Conservation (phyloP, 2,113 vertebrate genomes). For the Mystacornis crossleyi region DNA sequence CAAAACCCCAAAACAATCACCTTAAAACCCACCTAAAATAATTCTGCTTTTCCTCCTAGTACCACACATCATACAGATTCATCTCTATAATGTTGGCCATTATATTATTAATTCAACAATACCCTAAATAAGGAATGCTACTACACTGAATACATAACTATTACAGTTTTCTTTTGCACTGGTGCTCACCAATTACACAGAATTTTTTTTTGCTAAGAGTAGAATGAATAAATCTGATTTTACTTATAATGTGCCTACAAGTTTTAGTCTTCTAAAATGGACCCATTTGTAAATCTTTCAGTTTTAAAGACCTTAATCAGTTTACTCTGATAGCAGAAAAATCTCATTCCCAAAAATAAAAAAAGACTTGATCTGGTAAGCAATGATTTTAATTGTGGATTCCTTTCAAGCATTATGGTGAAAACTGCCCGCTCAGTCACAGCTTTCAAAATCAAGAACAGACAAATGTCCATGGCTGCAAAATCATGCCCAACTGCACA, state of each 20-base stretch:
- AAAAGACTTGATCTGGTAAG: neutral
- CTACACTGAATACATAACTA: neutral
- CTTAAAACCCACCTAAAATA: neutral
- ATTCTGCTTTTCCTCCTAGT: neutral
- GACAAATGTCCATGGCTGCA: neutral
- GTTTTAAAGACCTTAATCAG: neutral
- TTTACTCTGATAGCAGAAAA: neutral
- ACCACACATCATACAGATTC: neutral
- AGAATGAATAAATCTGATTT: neutral
- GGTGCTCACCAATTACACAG: neutral
- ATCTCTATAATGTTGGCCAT: neutral
- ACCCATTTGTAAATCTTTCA: neutral
- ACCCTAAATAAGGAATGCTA: neutral
- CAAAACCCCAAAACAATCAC: neutral
- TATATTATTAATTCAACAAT: neutral
- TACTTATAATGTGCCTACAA: neutral
- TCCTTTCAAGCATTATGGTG: neutral
- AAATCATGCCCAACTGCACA: neutral
- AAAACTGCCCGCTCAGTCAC: neutral
- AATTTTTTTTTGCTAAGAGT: neutral
- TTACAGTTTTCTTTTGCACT: neutral
- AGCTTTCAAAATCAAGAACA: neutral
- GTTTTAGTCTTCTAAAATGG: neutral
- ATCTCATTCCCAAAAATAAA: neutral
- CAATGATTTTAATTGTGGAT: neutral